phyloP scores from a whole-genome alignment of 1,140 invertebrate genomes.

The Pseudomyrmex pallidus region DNA sequence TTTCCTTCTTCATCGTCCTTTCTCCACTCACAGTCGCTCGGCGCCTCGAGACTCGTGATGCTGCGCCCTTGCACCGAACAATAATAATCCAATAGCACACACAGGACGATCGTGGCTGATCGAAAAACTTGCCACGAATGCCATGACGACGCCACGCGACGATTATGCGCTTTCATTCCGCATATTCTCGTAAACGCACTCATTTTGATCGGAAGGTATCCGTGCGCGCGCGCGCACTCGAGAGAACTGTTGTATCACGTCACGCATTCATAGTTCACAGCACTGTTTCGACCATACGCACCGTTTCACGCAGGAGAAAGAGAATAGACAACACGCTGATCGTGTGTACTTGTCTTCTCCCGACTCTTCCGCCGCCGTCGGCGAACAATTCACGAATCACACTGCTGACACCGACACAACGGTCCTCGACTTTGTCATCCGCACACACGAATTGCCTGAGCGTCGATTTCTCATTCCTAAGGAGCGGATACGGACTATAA shows the following conservation, averaged over 20 bases:
- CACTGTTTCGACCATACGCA: constrained; percentile 50
- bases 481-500: not conserved
- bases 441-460: constrained; percentile 5
- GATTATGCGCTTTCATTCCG: not conserved
- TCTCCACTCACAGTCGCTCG: constrained; percentile 89
- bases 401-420: constrained; percentile 15
- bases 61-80: constrained; percentile 69
- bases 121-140: not conserved
- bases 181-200: not conserved
- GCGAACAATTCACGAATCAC: constrained; percentile 24
- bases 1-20: constrained; percentile 77
- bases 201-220: constrained; percentile 16
- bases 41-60: constrained; percentile 84
- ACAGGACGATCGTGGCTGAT: constrained; percentile 5
- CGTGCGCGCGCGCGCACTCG: constrained; percentile 12
- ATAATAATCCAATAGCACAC: constrained; percentile 53
- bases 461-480: constrained; percentile 61
- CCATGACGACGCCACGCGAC: not conserved
- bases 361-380: constrained; percentile 11
- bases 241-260: constrained; percentile 57
- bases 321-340: not conserved
- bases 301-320: not conserved
- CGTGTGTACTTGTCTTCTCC: not conserved
- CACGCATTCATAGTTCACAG: constrained; percentile 71
- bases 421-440: constrained; percentile 23